Conservation (phyloP, 1,140 invertebrate species). For the Euglossa dilemma region DNA sequence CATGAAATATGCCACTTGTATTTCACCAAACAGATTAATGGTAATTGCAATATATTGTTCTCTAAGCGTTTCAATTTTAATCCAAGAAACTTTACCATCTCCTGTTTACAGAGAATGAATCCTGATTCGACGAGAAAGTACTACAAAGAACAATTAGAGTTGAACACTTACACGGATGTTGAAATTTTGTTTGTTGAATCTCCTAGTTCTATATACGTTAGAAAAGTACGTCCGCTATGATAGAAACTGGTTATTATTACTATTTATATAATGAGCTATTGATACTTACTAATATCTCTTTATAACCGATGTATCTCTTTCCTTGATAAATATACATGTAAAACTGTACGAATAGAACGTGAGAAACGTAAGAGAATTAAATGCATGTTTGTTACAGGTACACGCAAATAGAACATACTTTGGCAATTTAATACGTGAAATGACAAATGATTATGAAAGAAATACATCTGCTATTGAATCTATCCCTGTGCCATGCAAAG, state of each 20-base stretch:
- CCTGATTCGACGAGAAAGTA: conserved; percentile 57
- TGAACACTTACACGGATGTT: conserved; percentile 58
- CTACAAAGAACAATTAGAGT: conserved; percentile 59
- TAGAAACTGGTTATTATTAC: neutral
- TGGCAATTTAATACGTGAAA: conserved; percentile 36
- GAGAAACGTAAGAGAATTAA: neutral
- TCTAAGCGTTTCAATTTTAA: neutral
- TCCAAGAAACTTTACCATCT: conserved; percentile 48
- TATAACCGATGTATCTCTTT: neutral
- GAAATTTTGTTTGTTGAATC: conserved; percentile 69
- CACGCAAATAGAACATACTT: conserved; percentile 15
- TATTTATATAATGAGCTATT: neutral
- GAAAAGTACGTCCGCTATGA: conserved; percentile 67
- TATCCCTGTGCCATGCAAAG: conserved; percentile 45
- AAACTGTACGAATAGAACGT: neutral
- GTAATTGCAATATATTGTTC: conserved; percentile 41
- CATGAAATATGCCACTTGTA: conserved; percentile 57
- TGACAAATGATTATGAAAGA: conserved; percentile 46
- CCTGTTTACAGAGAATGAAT: conserved; percentile 63
- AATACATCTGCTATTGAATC: neutral
- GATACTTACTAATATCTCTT: neutral
- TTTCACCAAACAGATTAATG: conserved; percentile 55
- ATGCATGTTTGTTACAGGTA: conserved; percentile 1
- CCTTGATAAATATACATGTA: neutral
- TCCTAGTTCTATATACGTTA: conserved; percentile 76